phyloP scores from a whole-genome alignment of 2,888 invertebrate species.

The Lithophane socia region DNA sequence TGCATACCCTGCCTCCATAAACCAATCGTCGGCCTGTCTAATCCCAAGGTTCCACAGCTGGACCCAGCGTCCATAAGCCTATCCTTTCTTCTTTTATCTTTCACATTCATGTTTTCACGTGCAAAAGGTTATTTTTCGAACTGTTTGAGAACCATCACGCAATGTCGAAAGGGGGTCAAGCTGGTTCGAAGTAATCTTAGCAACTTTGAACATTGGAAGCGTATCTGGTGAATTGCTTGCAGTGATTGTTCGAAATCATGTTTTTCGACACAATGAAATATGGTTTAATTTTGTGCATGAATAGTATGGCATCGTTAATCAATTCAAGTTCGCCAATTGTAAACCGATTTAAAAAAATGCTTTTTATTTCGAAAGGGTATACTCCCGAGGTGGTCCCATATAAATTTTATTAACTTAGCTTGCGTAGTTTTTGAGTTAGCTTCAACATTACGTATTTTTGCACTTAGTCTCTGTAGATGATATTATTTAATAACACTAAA shows the following conservation, averaged over 20 bases:
- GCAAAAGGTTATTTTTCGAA: constrained; percentile 32
- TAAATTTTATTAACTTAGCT: too few species aligned
- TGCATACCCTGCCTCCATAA: too few species aligned
- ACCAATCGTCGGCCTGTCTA: too few species aligned
- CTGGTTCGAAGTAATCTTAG: constrained; percentile 42
- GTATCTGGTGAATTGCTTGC: constrained; percentile 7
- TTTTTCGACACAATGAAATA: constrained; percentile 3
- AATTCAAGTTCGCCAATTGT: background rate
- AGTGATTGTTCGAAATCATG: background rate
- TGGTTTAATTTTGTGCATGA: background rate
- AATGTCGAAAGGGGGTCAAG: constrained; percentile 55
- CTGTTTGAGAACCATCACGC: constrained; percentile 41
- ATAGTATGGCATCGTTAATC: background rate
- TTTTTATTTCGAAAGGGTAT: too few species aligned
- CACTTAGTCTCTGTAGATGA: too few species aligned
- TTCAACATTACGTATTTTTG: too few species aligned
- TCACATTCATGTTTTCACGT: background rate
- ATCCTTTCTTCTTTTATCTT: too few species aligned
- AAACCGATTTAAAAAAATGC: too few species aligned
- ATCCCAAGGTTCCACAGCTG: too few species aligned
- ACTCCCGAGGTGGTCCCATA: too few species aligned
- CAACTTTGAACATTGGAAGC: constrained; percentile 50
- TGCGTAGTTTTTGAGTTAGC: too few species aligned
- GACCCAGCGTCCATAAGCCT: too few species aligned
- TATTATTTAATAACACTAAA: background rate